Evolutionary conservation across 2,888 invertebrate genomes (phyloP).

Genomic region (Asteroscopus sphinx): DNA sequence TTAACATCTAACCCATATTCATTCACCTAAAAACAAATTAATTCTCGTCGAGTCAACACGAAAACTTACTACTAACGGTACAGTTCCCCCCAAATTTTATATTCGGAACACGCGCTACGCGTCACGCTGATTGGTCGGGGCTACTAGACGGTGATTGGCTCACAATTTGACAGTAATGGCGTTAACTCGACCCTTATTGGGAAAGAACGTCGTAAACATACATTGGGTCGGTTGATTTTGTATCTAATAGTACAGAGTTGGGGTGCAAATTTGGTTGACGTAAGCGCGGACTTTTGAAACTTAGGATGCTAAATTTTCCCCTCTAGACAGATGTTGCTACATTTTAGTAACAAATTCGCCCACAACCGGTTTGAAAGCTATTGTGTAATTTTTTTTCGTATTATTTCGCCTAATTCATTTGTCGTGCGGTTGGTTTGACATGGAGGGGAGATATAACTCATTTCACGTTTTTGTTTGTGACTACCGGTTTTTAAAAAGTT

Average conservation of each 20-base stretch:
- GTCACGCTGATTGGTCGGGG: constrained; percentile 78
- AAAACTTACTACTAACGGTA: constrained; percentile 85
- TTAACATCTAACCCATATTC: constrained; percentile 53
- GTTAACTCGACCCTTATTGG: constrained; percentile 75
- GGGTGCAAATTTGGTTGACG: constrained; percentile 28
- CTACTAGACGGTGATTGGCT: constrained; percentile 82
- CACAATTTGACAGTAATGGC: constrained; percentile 89
- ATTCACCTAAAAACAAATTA: constrained; percentile 69
- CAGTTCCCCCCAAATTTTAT: constrained; percentile 84
- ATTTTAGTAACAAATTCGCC: constrained; percentile 89
- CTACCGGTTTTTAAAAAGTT: constrained; percentile 75
- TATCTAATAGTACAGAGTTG: constrained; percentile 17
- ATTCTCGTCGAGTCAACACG: constrained; percentile 65
- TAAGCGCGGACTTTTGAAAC: constrained; percentile 27
- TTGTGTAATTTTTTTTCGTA: constrained; percentile 85
- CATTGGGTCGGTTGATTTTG: constrained; percentile 22
- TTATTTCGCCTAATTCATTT: constrained; percentile 88
- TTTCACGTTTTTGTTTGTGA: constrained; percentile 78
- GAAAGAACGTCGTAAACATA: constrained; percentile 51
- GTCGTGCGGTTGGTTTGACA: constrained; percentile 87
- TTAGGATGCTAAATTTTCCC: constrained; percentile 64
- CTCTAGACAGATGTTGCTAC: constrained; percentile 89
- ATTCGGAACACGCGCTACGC: constrained; percentile 82
- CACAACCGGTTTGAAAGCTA: constrained; percentile 83
- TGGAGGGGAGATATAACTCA: constrained; percentile 81